A percentile compares a stretch with the other conserved stretches of the same genome.
Evolutionary conservation across 64 coral and sea anemone species (phyloP).

Genomic region (Astreopora myriophthalma): DNA sequence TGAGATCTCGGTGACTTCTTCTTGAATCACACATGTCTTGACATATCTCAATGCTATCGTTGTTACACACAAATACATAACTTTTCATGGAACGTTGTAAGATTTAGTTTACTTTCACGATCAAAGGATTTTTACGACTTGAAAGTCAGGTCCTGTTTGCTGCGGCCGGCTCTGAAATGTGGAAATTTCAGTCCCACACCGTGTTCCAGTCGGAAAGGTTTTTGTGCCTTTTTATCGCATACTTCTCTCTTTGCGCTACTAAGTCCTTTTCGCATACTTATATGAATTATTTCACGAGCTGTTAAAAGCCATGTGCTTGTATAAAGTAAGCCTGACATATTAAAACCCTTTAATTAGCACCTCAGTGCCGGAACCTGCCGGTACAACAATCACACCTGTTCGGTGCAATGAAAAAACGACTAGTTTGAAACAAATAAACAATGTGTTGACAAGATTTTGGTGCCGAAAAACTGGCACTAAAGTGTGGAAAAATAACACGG

Average conservation of each 20-base stretch:
- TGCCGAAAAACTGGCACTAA: not conserved
- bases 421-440: not conserved
- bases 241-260: not conserved
- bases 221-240: not conserved
- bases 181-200: not conserved
- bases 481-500: too few species aligned
- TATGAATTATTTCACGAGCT: not conserved
- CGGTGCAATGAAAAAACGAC: not conserved
- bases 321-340: not conserved
- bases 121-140: not conserved
- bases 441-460: not conserved
- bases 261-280: not conserved
- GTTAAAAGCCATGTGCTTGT: slow-evolving; percentile 15
- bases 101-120: not conserved
- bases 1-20: too few species aligned
- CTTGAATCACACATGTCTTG: too few species aligned
- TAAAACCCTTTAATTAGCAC: not conserved
- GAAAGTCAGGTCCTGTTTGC: not conserved
- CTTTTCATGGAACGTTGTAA: not conserved
- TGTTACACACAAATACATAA: not conserved
- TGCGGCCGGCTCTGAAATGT: not conserved
- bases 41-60: not conserved
- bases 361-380: not conserved
- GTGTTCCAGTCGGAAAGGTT: not conserved
- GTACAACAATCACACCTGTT: slow-evolving; percentile 22